phyloP scores from a whole-genome alignment of 2,888 invertebrate genomes.

The Callyntrura guangdongensis region DNA sequence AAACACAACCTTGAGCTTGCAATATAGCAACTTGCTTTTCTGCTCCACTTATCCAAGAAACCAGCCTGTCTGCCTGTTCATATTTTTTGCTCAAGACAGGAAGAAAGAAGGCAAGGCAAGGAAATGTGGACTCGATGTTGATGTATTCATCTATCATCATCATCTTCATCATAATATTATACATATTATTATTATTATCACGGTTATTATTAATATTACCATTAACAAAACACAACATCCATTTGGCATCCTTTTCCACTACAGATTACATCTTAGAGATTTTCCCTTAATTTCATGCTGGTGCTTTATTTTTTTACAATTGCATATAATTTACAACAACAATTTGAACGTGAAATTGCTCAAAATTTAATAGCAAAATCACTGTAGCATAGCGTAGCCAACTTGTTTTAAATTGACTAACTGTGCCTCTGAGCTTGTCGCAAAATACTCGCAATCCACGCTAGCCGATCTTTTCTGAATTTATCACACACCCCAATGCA shows the following conservation, averaged over 20 bases:
- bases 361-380: not conserved
- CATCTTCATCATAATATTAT: not conserved
- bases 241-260: not conserved
- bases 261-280: not conserved
- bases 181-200: not conserved
- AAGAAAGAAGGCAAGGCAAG: not conserved
- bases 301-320: not conserved
- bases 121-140: not conserved
- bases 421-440: too few relatives aligned
- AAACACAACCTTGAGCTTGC: slow-evolving; percentile 63
- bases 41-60: slow-evolving; percentile 57
- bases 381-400: not conserved
- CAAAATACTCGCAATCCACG: not conserved
- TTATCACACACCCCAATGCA: not conserved
- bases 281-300: slow-evolving; percentile 5
- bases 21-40: slow-evolving; percentile 32
- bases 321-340: not conserved
- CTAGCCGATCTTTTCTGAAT: not conserved
- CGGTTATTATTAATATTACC: not conserved
- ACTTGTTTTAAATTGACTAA: not conserved
- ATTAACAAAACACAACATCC: slow-evolving; percentile 5
- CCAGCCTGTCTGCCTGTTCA: not conserved
- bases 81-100: slow-evolving; percentile 27
- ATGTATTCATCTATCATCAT: not conserved
- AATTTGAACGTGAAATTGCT: not conserved